Percentiles rank a stretch among this genome's conserved stretches.
Conservation (phyloP, 2,797 vertebrate genomes). For the Phaenicophaeus curvirostris region DNA sequence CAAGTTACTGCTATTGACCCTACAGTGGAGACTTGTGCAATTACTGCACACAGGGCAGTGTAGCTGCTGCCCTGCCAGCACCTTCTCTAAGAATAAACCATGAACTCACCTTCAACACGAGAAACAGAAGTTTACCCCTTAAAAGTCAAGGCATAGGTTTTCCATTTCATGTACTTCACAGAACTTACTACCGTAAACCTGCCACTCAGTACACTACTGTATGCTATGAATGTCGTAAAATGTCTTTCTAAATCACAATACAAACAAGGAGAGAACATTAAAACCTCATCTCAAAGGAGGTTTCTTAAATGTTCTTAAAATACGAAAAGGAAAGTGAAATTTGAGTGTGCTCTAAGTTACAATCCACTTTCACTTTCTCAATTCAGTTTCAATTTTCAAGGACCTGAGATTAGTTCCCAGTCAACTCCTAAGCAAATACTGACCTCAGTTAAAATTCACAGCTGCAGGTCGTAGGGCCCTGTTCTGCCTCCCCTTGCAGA, state of each 20-base stretch:
- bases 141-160: background rate
- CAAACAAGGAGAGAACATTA: background rate
- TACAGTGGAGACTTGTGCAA: background rate
- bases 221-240: background rate
- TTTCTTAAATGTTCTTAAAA: background rate
- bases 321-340: background rate
- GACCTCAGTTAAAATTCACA: background rate
- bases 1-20: background rate
- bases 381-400: background rate
- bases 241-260: background rate
- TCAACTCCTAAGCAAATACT: background rate
- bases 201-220: background rate
- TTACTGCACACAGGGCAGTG: rapidly evolving
- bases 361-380: background rate
- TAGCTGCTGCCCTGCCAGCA: background rate
- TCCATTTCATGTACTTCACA: background rate
- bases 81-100: background rate
- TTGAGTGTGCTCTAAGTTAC: background rate
- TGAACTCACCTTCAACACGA: background rate
- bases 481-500: background rate
- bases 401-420: background rate
- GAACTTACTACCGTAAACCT: background rate
- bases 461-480: background rate
- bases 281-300: background rate
- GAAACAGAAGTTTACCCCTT: background rate